These are phyloP conservation scores for Proales similis DNA, from an alignment of 1,140 invertebrate species.

Conservation along the genomic window DNA sequence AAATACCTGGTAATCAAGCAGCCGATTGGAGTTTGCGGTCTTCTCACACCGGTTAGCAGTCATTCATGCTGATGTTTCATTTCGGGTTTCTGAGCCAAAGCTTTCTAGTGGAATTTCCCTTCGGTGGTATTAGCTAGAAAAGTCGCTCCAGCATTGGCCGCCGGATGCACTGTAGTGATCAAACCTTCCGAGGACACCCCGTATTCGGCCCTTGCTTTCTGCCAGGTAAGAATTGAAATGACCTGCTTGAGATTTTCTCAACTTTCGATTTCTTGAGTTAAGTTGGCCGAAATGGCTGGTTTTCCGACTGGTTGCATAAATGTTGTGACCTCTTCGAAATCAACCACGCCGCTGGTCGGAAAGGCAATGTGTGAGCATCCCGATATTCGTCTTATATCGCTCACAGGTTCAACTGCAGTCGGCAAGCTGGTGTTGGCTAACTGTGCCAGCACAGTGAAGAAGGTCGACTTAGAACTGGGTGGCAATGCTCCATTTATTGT, in stretches of 20 bases:
- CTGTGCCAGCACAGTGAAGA: conserved; percentile 76
- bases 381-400: conserved; percentile 78
- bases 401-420: conserved; percentile 63
- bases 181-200: conserved; percentile 96
- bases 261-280: too few species aligned
- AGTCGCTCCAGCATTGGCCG: conserved; percentile 78
- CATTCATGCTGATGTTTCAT: background rate
- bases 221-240: conserved; percentile 56
- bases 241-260: too few species aligned
- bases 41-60: conserved; percentile 98
- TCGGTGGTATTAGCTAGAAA: conserved; percentile 96
- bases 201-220: conserved; percentile 60
- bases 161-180: conserved; percentile 86
- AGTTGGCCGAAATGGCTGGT: too few species aligned
- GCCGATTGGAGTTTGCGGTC: conserved; percentile 84
- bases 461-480: conserved; percentile 81
- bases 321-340: conserved; percentile 71
- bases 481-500: conserved; percentile 98
- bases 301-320: conserved; percentile 71
- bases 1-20: conserved; percentile 74
- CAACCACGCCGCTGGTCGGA: conserved; percentile 71
- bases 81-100: background rate
- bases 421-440: conserved; percentile 70
- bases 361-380: conserved; percentile 75
- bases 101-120: conserved; percentile 99